Base-by-base conservation (phyloP, 2,797 vertebrate genomes). In the Typhlichthys eigenmanni region DNA sequence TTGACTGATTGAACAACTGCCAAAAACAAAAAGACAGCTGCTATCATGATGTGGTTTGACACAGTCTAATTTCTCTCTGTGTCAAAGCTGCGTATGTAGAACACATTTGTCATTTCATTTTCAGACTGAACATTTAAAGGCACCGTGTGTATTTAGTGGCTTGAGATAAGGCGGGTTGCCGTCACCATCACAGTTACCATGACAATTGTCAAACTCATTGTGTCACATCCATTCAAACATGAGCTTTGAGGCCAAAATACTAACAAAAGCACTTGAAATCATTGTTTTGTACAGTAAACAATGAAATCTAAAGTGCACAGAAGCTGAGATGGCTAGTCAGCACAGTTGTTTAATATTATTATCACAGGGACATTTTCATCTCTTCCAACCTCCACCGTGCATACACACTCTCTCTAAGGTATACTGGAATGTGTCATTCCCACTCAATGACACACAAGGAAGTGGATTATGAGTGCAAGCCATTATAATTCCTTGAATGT, bases 51-150 rank as follows among this genome's bases (percentile, higher is more conserved):
- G 24, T 29, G 24, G 24, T 29, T 43, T 58, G n/a, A 54, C 63
- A 59, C 53, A 49, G 34, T 32, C 14, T n/a, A 13, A 13, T 60
- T 51, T 11, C 58, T 34, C 1, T 1, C 13, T 53, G 63, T 72
- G 32, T 48, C 57, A 62, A 50, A 55, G 19, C 14, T 32, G 47
- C 24, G 24, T 29, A 29, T 29, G 24, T 29, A 29, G 24, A 29
- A 29, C 60, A 67, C 59, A 66, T 76, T 72, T 81, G 54, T 62
- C 53, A 58, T 74, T 85, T 71, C 53, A 64, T 78, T 64, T 47
- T 16, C 4, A 65, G 58, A 71, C 24, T 47, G 74, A 76, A 71
- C 60, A 68, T 55, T 56, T 63, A 66, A 62, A 55, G 75, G 71
- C 57, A 66, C 7, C 7, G 5, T 43, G 38, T 43, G 38, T 43